Conservation (phyloP, 2,888 invertebrate genomes). For the Macrosoma leucophasiata region DNA sequence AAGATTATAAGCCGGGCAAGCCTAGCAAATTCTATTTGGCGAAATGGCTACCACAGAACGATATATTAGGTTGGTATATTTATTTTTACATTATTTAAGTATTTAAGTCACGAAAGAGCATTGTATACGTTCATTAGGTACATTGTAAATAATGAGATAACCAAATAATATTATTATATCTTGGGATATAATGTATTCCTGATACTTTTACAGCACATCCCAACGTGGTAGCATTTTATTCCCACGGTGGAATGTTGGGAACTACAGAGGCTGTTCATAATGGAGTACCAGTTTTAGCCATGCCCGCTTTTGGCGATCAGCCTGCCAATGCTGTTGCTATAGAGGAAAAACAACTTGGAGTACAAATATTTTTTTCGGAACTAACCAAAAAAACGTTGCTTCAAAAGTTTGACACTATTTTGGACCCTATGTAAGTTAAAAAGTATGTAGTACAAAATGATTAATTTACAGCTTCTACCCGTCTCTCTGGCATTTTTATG, state of each 20-base stretch:
- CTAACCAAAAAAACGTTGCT: constrained; percentile 51
- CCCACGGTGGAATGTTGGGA: constrained; percentile 67
- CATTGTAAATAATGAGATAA: too few species aligned
- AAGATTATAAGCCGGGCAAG: constrained; percentile 60
- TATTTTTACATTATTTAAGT: too few species aligned
- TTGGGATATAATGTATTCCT: too few species aligned
- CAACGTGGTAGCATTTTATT: constrained; percentile 62
- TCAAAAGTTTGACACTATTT: constrained; percentile 46
- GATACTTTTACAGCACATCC: constrained; percentile 62
- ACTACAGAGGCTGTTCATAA: constrained; percentile 62
- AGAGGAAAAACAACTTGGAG: constrained; percentile 54
- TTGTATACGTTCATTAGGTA: too few species aligned
- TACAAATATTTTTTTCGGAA: constrained; percentile 41
- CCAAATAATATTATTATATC: too few species aligned
- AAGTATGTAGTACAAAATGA: too few species aligned
- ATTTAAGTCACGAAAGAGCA: too few species aligned
- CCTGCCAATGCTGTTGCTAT: constrained; percentile 55
- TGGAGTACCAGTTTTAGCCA: constrained; percentile 60
- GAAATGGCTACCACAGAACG: constrained; percentile 83
- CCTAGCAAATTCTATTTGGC: constrained; percentile 78
- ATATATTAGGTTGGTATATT: constrained; percentile 81
- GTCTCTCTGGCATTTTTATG: too few species aligned
- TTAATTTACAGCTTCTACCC: too few species aligned
- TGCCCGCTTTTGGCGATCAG: constrained; percentile 71
- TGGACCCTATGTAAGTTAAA: constrained; percentile 48